Conservation (phyloP, 2,888 invertebrate species). For the Nowickia ferox region DNA sequence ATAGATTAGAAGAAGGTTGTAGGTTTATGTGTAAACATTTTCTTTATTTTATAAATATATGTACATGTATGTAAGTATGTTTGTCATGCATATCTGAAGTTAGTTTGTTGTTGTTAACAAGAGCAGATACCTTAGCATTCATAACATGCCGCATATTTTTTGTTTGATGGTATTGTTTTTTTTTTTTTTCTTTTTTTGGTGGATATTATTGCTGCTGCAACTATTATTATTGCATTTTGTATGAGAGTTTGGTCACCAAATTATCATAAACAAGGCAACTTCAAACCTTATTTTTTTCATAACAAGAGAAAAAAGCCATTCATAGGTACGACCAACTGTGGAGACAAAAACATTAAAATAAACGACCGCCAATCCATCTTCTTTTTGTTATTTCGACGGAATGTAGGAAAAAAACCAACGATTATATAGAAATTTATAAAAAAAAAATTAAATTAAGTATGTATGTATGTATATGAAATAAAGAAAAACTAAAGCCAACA, state of each 20-base stretch:
- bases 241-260: slow-evolving; percentile 68
- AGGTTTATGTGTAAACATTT: slow-evolving; percentile 27
- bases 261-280: slow-evolving; percentile 39
- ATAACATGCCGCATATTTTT: slow-evolving; percentile 64
- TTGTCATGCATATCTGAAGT: background rate
- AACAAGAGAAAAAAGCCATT: slow-evolving; percentile 20
- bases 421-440: slow-evolving; percentile 39
- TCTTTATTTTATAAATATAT: slow-evolving; percentile 18
- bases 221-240: slow-evolving; percentile 39
- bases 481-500: slow-evolving; percentile 40
- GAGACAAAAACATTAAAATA: slow-evolving; percentile 79
- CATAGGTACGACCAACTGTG: slow-evolving; percentile 72
- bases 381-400: slow-evolving; percentile 57
- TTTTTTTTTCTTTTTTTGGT: background rate
- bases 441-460: slow-evolving; percentile 15
- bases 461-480: slow-evolving; percentile 24
- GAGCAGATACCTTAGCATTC: slow-evolving; percentile 60
- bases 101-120: slow-evolving; percentile 39
- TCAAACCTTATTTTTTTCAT: slow-evolving; percentile 24
- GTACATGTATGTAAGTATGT: background rate
- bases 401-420: slow-evolving; percentile 62
- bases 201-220: slow-evolving; percentile 20
- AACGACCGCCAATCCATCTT: slow-evolving; percentile 75
- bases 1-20: slow-evolving; percentile 66
- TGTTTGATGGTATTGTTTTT: slow-evolving; percentile 42